These are phyloP conservation scores for Crotalus viridis DNA, from an alignment of 2,113 vertebrate genomes.

Conservation along the genomic window DNA sequence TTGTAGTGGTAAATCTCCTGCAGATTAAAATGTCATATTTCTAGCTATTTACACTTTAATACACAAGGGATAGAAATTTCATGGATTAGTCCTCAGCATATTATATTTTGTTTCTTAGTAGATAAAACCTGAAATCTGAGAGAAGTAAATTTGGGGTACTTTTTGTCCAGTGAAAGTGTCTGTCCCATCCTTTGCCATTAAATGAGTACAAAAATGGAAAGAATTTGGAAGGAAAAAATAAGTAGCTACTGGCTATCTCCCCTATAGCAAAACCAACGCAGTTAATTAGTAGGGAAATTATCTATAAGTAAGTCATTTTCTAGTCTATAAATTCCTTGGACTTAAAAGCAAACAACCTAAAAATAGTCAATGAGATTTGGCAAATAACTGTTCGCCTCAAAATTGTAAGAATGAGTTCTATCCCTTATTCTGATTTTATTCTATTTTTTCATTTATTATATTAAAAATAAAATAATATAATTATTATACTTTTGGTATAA, in stretches of 20 bases:
- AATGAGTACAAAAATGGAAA: background rate
- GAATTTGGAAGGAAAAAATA: background rate
- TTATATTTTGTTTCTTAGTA: background rate
- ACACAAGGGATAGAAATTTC: background rate
- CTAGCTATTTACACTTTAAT: background rate
- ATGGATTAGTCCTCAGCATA: background rate
- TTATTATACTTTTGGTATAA: background rate
- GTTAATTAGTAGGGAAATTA: background rate
- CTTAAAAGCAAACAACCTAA: background rate
- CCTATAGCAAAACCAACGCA: background rate
- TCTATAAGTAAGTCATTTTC: background rate
- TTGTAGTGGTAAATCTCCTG: conserved; percentile 11
- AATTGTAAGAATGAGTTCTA: background rate
- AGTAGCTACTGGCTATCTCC: background rate
- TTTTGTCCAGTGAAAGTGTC: background rate
- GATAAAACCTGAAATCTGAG: background rate
- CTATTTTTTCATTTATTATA: background rate
- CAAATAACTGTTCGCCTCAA: background rate
- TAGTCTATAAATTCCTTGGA: background rate
- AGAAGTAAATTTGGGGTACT: background rate
- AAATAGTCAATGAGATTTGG: background rate
- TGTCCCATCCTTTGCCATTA: background rate
- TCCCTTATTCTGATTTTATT: background rate
- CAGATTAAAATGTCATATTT: conserved; percentile 25
- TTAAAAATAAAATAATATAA: background rate